Conservation (phyloP, 2,113 vertebrate genomes). For the Mionectes macconnelli region DNA sequence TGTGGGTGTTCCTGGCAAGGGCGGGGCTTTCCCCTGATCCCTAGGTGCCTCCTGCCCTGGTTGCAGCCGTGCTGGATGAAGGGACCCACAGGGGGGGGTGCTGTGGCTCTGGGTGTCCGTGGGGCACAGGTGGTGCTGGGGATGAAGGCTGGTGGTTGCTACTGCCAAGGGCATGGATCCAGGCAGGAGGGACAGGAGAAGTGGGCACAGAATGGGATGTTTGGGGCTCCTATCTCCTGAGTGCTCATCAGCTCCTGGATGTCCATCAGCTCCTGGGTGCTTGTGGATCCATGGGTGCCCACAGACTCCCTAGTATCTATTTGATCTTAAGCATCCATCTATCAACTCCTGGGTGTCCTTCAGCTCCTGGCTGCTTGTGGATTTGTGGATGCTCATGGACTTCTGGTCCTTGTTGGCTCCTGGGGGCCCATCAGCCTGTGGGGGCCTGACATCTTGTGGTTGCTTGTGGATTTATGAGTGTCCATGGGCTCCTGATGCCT, state of each 20-base stretch:
- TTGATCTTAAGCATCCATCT: neutral
- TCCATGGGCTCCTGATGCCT: neutral
- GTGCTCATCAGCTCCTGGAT: neutral
- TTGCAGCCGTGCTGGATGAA: accelerated
- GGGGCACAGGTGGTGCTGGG: neutral
- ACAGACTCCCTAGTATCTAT: accelerated
- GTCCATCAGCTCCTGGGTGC: too few species aligned
- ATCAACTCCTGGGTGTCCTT: neutral
- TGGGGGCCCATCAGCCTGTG: accelerated
- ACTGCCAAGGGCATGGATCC: neutral
- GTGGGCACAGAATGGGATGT: accelerated
- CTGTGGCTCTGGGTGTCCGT: neutral
- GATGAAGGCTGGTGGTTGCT: neutral
- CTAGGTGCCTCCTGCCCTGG: accelerated
- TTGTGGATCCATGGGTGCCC: neutral
- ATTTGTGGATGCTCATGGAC: neutral
- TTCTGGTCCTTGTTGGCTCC: neutral
- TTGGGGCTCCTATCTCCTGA: neutral
- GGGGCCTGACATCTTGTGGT: neutral
- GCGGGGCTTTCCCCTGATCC: neutral
- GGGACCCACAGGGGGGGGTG: neutral
- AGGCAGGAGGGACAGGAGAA: neutral
- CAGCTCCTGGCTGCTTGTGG: too few species aligned
- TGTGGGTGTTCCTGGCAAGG: neutral
- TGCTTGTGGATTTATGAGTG: neutral